Conservation (phyloP, 1,140 invertebrate genomes). For the Tachypleus tridentatus region DNA sequence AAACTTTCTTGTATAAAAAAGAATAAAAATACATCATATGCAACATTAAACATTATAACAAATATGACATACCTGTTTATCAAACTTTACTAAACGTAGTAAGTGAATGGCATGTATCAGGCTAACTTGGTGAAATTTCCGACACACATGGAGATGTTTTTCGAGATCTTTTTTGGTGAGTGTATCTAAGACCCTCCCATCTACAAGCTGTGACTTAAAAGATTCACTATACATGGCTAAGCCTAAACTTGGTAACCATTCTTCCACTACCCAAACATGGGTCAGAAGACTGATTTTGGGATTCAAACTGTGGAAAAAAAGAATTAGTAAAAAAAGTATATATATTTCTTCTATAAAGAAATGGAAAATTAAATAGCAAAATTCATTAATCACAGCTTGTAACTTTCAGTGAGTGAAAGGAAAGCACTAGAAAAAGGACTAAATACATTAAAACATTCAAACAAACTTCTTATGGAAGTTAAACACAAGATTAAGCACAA, state of each 20-base stretch:
- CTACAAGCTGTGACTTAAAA: constrained; percentile 78
- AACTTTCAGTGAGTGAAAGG: no score
- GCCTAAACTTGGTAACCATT: constrained; percentile 82
- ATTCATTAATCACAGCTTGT: not conserved
- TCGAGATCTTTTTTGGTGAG: constrained; percentile 87
- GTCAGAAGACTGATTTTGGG: constrained; percentile 71
- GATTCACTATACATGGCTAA: constrained; percentile 74
- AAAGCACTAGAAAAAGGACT: no score
- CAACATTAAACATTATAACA: no score
- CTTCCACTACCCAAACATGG: constrained; percentile 80
- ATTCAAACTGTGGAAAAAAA: constrained; percentile 53
- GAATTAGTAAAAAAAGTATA: not conserved
- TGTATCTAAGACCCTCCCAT: constrained; percentile 80
- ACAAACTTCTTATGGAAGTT: not conserved
- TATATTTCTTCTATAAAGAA: not conserved
- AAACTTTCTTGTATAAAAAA: no score
- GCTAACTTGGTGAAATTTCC: constrained; percentile 86
- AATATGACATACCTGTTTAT: constrained; percentile 56
- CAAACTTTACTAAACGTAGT: constrained; percentile 79
- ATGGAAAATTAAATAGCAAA: constrained; percentile 4
- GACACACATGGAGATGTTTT: constrained; percentile 69
- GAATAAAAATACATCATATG: no score
- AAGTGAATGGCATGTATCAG: constrained; percentile 86
- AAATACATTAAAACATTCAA: not conserved
- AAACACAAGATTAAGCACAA: not conserved